Base-by-base conservation (phyloP, 2,888 invertebrate species). In the Leucoptera coffeella region DNA sequence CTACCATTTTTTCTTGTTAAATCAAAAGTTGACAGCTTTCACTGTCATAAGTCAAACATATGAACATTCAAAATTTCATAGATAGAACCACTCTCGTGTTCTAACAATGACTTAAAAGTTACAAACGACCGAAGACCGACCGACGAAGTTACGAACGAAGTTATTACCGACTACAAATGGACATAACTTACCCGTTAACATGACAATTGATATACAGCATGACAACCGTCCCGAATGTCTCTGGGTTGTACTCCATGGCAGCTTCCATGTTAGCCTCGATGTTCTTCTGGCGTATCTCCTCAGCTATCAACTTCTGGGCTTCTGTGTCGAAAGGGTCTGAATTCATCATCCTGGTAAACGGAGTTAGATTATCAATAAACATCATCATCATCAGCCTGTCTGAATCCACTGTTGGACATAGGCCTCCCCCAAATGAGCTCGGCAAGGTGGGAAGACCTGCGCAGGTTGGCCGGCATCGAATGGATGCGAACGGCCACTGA, bases 231-330 rank as follows among this genome's bases (percentile, higher is more conserved):
- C 95, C 97, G 61, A 97, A 97, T 23, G 90, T 93, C 64, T 99
- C 99, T 0, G 99, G 99, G 59, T 95, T 92, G 53, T 92, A 92
- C 50, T 99, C 97, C 82, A 97, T 93, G 1, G 97, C 97, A 2
- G 93, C 92, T 50, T 96, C 93, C 95, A 97, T 96, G 47, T 96
- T 96, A 1, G 92, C 90, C 56, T 96, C 92, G 34, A 97, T 93
- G 56, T 97, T 97, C 51, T 94, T 89, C 46, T 87, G 91, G 40
- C 86, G 77, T 35, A 97, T 97, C 62, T 95, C 93, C 50, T 95
- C 94, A 3, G 94, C 95, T 38, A 97, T 96, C 45, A 93, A 75
- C 33, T 86, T 76, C 57, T 97, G 97, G 1, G 94, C 91, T 54
- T 94, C 94, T 1, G 90, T 85, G 58, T 95, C 94, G 51, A 96